These are phyloP conservation scores for Cryptocephalus moraei DNA, from an alignment of 2,888 invertebrate species.

Conservation along the genomic window DNA sequence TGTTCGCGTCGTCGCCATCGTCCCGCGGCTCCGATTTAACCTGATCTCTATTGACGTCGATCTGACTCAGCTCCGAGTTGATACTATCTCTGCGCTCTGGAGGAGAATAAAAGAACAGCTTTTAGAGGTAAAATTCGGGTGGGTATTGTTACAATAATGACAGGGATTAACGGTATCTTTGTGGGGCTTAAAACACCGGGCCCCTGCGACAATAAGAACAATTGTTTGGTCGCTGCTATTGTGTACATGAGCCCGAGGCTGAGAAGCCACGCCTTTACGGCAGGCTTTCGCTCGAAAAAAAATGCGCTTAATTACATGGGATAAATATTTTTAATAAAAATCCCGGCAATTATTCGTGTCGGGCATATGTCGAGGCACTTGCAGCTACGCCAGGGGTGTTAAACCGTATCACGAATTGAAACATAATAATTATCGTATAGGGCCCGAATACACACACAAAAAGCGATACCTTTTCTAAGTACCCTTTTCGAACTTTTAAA, in stretches of 20 bases:
- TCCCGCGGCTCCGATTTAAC: conserved; percentile 50
- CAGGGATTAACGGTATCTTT: conserved; percentile 27
- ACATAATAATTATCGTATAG: conserved; percentile 12
- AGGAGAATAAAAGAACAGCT: conserved; percentile 16
- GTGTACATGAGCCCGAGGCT: conserved; percentile 25
- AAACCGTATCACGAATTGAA: conserved; percentile 18
- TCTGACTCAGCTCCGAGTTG: conserved; percentile 33
- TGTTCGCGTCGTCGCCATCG: conserved; percentile 31
- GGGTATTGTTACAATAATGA: conserved; percentile 23
- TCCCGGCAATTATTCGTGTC: conserved; percentile 27
- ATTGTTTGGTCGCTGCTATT: conserved; percentile 29
- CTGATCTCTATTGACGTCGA: conserved; percentile 33
- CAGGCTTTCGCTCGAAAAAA: conserved; percentile 23
- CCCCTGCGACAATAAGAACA: conserved; percentile 31
- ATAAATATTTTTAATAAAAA: conserved; percentile 27
- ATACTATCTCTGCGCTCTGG: conserved; percentile 37
- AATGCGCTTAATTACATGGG: conserved; percentile 31
- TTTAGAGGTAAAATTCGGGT: conserved; percentile 20
- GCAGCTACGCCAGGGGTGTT: conserved; percentile 31
- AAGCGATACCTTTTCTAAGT: conserved; percentile 8
- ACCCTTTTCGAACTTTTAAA: conserved; percentile 10
- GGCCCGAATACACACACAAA: conserved; percentile 9
- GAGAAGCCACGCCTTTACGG: conserved; percentile 21
- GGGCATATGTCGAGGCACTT: conserved; percentile 31
- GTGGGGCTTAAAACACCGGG: conserved; percentile 21